Evolutionary conservation across 2,113 vertebrate genomes (phyloP).

Genomic region (Ailurus styani): DNA sequence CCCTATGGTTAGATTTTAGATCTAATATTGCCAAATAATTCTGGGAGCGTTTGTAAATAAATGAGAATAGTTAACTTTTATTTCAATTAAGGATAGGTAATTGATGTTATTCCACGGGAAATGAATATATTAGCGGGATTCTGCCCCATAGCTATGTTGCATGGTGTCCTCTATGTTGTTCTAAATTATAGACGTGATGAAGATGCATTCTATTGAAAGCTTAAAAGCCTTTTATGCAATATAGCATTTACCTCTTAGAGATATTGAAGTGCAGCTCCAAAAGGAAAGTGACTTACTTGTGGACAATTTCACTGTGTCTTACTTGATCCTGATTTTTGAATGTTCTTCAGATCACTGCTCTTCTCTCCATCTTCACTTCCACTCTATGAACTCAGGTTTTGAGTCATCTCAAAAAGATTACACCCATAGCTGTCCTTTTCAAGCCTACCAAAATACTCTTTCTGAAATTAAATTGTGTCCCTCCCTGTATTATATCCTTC

Average conservation of each 20-base stretch:
- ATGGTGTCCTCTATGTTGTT: not conserved
- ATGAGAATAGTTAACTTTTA: not conserved
- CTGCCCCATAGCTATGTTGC: not conserved
- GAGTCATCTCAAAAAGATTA: not conserved
- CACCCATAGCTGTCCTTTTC: not conserved
- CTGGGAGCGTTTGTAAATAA: not conserved
- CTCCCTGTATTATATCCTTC: not conserved
- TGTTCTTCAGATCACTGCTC: not conserved
- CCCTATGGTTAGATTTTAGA: not conserved
- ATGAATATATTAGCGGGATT: not conserved
- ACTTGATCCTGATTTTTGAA: not conserved
- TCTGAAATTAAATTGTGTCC: not conserved
- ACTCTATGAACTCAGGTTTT: not conserved
- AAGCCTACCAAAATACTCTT: not conserved
- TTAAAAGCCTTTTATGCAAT: not conserved
- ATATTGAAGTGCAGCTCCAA: not conserved
- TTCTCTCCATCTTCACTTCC: not conserved
- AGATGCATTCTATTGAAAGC: not conserved
- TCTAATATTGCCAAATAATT: not conserved
- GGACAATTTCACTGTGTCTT: not conserved
- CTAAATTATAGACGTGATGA: constrained; percentile 11
- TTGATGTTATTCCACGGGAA: not conserved
- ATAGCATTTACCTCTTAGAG: not conserved
- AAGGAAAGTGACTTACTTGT: not conserved
- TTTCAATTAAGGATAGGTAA: not conserved